A percentile compares a stretch with the other conserved stretches of the same genome.
These are phyloP conservation scores for Chrysomallon squamiferum DNA, from an alignment of 1,140 invertebrate species.

Conservation along the genomic window DNA sequence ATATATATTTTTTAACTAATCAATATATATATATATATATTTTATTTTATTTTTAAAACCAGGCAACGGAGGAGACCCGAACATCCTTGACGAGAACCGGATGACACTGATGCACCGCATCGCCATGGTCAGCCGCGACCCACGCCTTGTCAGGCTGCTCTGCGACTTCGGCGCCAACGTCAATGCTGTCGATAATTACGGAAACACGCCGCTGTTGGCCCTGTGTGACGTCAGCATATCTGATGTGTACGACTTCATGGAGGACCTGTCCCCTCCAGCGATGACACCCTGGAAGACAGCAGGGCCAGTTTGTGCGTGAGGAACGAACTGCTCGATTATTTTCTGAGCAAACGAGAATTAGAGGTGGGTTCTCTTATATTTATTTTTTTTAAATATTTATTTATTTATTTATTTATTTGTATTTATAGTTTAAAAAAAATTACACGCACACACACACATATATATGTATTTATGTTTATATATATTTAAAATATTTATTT, in stretches of 20 bases:
- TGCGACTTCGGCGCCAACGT: conserved; percentile 49
- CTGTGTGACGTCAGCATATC: conserved; percentile 42
- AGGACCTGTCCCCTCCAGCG: conserved; percentile 28
- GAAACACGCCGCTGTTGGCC: conserved; percentile 48
- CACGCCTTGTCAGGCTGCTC: conserved; percentile 37
- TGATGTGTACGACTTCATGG: conserved; percentile 37
- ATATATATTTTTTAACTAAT: no score
- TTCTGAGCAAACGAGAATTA: conserved; percentile 18
- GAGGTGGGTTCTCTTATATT: not conserved
- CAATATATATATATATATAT: no score
- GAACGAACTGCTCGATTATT: conserved; percentile 37
- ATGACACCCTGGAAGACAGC: conserved; percentile 34
- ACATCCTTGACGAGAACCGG: conserved; percentile 40
- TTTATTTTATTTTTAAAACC: conserved; percentile 5
- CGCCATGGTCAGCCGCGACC: conserved; percentile 37
- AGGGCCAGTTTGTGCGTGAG: conserved; percentile 36
- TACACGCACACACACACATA: no score
- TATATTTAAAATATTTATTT: no score
- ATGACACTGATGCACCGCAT: conserved; percentile 45
- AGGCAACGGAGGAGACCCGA: conserved; percentile 49
- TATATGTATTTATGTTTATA: no score
- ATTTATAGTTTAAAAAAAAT: not conserved
- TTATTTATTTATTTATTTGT: not conserved
- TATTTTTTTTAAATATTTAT: not conserved
- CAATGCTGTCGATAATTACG: conserved; percentile 35